Base-by-base conservation (phyloP, 1,140 invertebrate species). In the Forficula auricularia region DNA sequence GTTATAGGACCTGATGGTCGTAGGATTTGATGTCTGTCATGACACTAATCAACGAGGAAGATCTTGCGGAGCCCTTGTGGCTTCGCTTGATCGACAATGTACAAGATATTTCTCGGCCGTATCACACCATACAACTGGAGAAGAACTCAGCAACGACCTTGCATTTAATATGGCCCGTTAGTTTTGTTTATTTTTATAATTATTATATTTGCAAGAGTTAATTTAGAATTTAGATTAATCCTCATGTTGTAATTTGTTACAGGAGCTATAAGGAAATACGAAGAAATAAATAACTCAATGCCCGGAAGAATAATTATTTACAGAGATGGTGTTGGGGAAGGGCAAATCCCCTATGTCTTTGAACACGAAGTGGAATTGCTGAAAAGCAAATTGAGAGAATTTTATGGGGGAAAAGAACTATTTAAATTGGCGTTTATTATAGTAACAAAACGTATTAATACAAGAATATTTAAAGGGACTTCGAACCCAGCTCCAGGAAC, bases 21-120 rank as follows among this genome's bases (percentile, higher is more conserved):
- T 86, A 13, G 88, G 88, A 2, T 87, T 85, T 51, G 88, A 92
- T 56, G 79, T 87, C 1, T 89, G 83, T 49, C 86, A 90, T 53
- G 82, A 88, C 47, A 68, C 75, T 1, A 63, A 62, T 1, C 56
- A 60, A 33, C 73, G 71, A 52, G 57, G 60, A 37, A 70, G 70
- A 54, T 69, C 74, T 52, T 77, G 73, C 63, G 74, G 85, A 40
- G 71, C 75, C 0, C 73, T 91, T 59, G 84, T 91, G 0, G 75
- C 81, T 0, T 79, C 81, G 0, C 62, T 82, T 27, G 77, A 90
- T 54, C 57, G 58, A 10, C 45, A 49, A 19, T 65, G 70, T 42
- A 74, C 73, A 0, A 58, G 73, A 15, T 90, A 79, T 62, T 87
- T 65, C 57, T 79, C 72, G 30, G 64, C 64, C 0, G 73, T 77